These are phyloP conservation scores for Sterna hirundo DNA, from an alignment of 2,113 vertebrate species.

Conservation along the genomic window DNA sequence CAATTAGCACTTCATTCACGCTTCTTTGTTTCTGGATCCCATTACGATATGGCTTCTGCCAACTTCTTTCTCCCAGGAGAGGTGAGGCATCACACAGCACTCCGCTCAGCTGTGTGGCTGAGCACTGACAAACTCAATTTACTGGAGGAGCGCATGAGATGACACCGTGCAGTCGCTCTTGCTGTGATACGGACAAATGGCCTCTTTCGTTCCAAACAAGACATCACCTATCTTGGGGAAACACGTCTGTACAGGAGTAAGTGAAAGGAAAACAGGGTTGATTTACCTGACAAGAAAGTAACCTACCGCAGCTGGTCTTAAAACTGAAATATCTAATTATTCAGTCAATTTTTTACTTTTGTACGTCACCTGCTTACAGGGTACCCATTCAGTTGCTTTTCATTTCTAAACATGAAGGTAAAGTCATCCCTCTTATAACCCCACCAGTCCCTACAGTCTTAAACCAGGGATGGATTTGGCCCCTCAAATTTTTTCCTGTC, in stretches of 20 bases:
- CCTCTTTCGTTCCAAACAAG: slow-evolving; percentile 45
- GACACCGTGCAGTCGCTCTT: slow-evolving; percentile 15
- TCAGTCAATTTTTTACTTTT: neutral
- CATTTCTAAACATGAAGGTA: neutral
- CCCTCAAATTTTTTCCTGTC: neutral
- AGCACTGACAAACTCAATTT: slow-evolving; percentile 83
- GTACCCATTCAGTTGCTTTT: neutral
- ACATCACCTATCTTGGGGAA: slow-evolving; percentile 24
- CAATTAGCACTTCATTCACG: slow-evolving; percentile 83
- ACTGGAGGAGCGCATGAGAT: slow-evolving; percentile 28
- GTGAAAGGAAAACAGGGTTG: neutral
- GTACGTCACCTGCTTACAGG: neutral
- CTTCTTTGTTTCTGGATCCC: slow-evolving; percentile 81
- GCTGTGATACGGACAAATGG: slow-evolving; percentile 47
- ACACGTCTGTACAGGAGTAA: neutral
- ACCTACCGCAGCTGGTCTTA: neutral
- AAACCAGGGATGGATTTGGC: neutral
- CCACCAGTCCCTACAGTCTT: neutral
- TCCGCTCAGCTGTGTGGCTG: slow-evolving; percentile 72
- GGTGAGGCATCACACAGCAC: slow-evolving; percentile 53
- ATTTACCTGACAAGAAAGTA: slow-evolving; percentile 3
- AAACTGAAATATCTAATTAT: neutral
- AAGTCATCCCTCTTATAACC: neutral
- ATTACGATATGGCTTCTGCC: slow-evolving; percentile 74
- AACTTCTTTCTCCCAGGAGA: slow-evolving; percentile 73